Conservation (phyloP, 2,888 invertebrate species). For the Heliconius charithonia region DNA sequence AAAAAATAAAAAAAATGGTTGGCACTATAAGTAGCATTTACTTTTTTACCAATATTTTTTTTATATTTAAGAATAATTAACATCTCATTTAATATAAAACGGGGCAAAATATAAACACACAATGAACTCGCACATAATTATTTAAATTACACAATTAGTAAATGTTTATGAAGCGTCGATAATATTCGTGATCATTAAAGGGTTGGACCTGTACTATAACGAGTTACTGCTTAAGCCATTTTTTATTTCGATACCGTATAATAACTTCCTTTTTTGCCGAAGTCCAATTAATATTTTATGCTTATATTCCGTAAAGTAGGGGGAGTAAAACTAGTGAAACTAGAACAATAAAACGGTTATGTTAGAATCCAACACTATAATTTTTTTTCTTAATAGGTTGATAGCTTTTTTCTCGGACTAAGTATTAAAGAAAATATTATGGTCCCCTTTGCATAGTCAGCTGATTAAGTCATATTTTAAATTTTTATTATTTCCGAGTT, state of each 20-base stretch:
- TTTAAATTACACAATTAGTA: slow-evolving; percentile 19
- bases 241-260: slow-evolving; percentile 67
- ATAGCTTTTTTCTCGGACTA: neutral
- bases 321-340: neutral
- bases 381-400: too few relatives aligned
- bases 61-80: too few relatives aligned
- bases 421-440: too few relatives aligned
- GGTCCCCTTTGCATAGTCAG: too few relatives aligned
- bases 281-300: slow-evolving; percentile 9
- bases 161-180: slow-evolving; percentile 19
- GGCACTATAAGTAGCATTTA: too few relatives aligned
- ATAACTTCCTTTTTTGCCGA: slow-evolving; percentile 54
- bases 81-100: neutral
- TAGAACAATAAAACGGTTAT: neutral
- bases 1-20: too few relatives aligned
- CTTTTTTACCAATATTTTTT: too few relatives aligned
- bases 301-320: slow-evolving; percentile 45
- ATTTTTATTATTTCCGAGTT: too few relatives aligned
- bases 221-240: slow-evolving; percentile 62
- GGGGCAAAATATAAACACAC: neutral
- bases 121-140: neutral
- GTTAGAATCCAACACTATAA: too few relatives aligned
- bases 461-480: too few relatives aligned
- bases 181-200: slow-evolving; percentile 61
- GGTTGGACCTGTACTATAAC: slow-evolving; percentile 73